Evolutionary conservation across 2,888 invertebrate species (phyloP), one percentile per base, ranked within the genome.

Genomic region (Anaspis maculata): DNA sequence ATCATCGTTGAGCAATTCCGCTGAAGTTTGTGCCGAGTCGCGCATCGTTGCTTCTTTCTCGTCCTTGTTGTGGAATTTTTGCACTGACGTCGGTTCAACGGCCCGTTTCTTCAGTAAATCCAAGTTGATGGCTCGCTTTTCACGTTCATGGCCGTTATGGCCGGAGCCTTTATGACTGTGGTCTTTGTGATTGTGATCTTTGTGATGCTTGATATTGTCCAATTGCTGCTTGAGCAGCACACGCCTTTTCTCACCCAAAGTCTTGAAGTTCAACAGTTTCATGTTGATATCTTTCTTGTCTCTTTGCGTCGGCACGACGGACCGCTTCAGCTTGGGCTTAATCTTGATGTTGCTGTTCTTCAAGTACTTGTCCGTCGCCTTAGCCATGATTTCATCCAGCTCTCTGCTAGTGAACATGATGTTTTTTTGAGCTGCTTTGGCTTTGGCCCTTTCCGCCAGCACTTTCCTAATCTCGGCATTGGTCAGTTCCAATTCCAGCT

Each of bases 51-150:
- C 51, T 27, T 48, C 35, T 13, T 45, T 42, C 14, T 33, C 41
- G 23, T 45, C 42, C 2, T 32, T 35, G 11, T 42, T 27, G 10
- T 39, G 38, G 27, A 43, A 39, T 7, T 27, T 31, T 3, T 44
- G 7, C 30, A 42, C 19, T 36, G 26, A 3, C 34, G 35, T 26
- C 32, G n/a, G 16, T 28, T 22, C 16, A 6, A 15, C 29, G 24
- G 26, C 36, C 42, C 0, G 47, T 27, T 40, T 52, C 15, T 56
- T 54, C 7, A 61, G 38, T 27, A 59, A 27, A 10, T 56, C 52
- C 50, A 61, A 51, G 33, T 61, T 61, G 19, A 62, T 60, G 23
- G 54, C 56, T 15, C 59, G 46, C 32, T 38, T 54, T 4, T 27
- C 33, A 14, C 49, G 28, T 25, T 27, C 12, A 4, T 24, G 6